These are phyloP conservation scores for Vidua chalybeata DNA, from an alignment of 2,113 vertebrate species.

Conservation along the genomic window DNA sequence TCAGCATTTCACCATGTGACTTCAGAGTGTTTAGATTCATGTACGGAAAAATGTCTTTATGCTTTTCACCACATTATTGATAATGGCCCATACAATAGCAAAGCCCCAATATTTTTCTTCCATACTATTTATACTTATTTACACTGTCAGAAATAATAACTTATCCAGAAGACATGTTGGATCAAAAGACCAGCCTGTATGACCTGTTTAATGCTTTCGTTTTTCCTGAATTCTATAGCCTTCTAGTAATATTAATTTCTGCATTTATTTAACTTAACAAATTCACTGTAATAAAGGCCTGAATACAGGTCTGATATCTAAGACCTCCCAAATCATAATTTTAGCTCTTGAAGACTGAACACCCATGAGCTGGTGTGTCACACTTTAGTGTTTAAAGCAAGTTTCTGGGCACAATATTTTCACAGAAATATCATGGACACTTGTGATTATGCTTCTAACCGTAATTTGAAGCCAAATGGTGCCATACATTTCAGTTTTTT, in stretches of 20 bases:
- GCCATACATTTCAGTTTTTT: not conserved
- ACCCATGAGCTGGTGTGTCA: rapidly evolving
- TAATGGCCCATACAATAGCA: rapidly evolving
- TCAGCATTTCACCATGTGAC: not conserved
- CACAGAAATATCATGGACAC: not conserved
- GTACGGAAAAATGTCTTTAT: not conserved
- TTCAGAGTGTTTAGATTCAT: not conserved
- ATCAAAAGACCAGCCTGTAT: not conserved
- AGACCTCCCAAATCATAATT: not conserved
- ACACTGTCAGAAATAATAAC: not conserved
- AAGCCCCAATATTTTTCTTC: not conserved
- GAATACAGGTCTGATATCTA: not conserved
- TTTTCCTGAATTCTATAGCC: not conserved
- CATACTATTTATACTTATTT: not conserved
- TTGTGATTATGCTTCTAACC: not conserved
- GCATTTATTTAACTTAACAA: not conserved
- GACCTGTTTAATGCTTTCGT: not conserved
- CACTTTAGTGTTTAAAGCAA: not conserved
- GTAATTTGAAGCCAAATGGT: not conserved
- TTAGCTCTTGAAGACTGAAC: not conserved
- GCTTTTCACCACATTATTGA: not conserved
- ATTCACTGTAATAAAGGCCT: not conserved
- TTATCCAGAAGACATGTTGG: not conserved
- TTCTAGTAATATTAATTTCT: not conserved
- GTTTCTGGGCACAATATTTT: not conserved